A percentile compares a stretch with the other conserved stretches of the same genome.
Evolutionary conservation across 1,140 invertebrate genomes (phyloP).

Genomic region (Sminthurides bifidus): DNA sequence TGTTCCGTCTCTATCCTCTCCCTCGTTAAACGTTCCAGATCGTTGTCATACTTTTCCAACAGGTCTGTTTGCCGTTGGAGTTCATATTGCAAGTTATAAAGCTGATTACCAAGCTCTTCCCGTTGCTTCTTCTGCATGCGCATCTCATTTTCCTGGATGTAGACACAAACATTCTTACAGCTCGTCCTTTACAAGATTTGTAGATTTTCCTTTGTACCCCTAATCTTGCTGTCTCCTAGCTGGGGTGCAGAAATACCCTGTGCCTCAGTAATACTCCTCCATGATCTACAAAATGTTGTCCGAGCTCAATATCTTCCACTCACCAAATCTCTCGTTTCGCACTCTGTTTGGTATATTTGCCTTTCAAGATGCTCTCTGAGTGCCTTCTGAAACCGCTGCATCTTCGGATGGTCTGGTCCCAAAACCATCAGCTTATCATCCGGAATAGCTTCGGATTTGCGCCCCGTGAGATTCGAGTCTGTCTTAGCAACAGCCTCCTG

Average conservation of each 20-base stretch:
- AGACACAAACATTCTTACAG: conserved; percentile 1
- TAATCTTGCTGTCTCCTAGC: no score
- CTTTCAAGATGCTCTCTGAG: conserved; percentile 45
- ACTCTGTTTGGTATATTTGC: conserved; percentile 43
- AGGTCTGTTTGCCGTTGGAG: conserved; percentile 41
- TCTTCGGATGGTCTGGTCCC: conserved; percentile 50
- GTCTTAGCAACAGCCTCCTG: no score
- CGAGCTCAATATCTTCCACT: no score
- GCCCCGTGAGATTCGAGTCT: no score
- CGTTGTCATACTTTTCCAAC: conserved; percentile 40
- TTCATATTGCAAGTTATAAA: conserved; percentile 43
- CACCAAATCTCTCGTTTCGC: conserved; percentile 49
- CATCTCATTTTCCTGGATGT: conserved; percentile 19
- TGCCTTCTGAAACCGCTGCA: conserved; percentile 50
- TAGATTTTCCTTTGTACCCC: no score
- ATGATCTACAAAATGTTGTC: conserved; percentile 1
- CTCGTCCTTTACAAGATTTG: no score
- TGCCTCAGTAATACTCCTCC: no score
- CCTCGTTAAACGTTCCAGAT: conserved; percentile 37
- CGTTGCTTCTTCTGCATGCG: conserved; percentile 35
- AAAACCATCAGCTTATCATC: conserved; percentile 35
- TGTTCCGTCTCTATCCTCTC: conserved; percentile 35
- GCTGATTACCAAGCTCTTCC: conserved; percentile 37
- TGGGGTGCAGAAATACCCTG: no score
- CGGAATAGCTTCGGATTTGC: no score